Base-by-base conservation (phyloP, 2,797 vertebrate species). In the Morus bassanus region DNA sequence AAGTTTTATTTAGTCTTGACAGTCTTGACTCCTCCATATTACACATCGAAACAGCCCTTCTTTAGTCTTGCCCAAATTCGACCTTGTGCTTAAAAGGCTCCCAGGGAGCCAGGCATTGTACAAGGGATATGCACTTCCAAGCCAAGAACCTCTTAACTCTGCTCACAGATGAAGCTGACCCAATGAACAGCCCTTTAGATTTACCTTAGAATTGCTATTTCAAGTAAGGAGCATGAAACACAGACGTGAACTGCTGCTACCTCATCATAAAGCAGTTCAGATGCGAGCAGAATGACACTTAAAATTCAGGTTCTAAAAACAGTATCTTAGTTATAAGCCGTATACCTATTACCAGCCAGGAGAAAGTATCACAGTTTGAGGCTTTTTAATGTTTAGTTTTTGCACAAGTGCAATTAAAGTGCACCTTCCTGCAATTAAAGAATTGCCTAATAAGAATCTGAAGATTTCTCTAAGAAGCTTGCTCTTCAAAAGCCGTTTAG, bases 51-150 rank as follows among this genome's bases (percentile, higher is more conserved):
- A 30, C 13, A 16, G 17, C 13, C 59, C 30, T 25, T 9, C 6
- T 45, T 69, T 69, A n/a, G 5, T 10, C 11, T 22, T 25, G 25
- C 17, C 27, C 79, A 65, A 51, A 50, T 43, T 2, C 3, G 0
- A 45, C 18, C 7, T 1, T 16, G 18, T 31, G 37, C 35, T 82
- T 73, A 13, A 15, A 82, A 77, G 39, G 45, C 7, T 18, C 50
- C 3, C 46, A 63, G 18, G 56, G 24, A 43, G 27, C 22, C 72
- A 74, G 45, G 48, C 31, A 18, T 61, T 10, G 48, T 7, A 23
- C 16, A n/a, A 7, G 7, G 5, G 41, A 68, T 8, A 43, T 0
- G 2, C 3, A 2, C 23, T 43, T 69, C 31, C 54, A 39, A 83
- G 56, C 22, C 48, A 60, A 45, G 59, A 60, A 30, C 39, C 35